A percentile compares a stretch with the other conserved stretches of the same genome.
Conservation (phyloP, 2,888 invertebrate species). For the Conops quadrifasciatus region DNA sequence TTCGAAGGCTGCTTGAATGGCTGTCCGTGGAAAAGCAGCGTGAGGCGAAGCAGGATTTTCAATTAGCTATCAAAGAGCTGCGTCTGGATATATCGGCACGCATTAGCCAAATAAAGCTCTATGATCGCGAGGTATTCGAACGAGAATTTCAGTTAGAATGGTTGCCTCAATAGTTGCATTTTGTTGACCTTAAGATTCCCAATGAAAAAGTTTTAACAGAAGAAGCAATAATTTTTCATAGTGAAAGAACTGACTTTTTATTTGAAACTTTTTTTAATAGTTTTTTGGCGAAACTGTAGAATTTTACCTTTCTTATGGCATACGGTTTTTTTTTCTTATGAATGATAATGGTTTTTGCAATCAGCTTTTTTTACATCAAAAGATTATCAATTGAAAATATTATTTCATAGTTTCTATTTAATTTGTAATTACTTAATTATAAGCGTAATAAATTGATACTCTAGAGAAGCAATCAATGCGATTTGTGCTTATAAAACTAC, state of each 20-base stretch:
- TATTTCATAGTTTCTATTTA: neutral
- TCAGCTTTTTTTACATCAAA: neutral
- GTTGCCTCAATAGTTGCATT: conserved; percentile 41
- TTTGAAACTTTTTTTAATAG: too few relatives aligned
- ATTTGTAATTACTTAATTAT: neutral
- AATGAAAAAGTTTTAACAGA: too few relatives aligned
- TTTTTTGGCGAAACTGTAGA: too few relatives aligned
- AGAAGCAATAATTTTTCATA: too few relatives aligned
- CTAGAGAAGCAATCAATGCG: neutral
- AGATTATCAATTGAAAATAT: neutral
- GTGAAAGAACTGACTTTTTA: too few relatives aligned
- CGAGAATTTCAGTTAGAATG: conserved; percentile 56
- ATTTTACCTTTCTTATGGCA: too few relatives aligned
- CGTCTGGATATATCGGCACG: conserved; percentile 59
- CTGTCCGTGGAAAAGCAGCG: conserved; percentile 58
- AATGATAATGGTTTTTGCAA: too few relatives aligned
- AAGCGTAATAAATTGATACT: neutral
- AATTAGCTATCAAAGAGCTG: conserved; percentile 56
- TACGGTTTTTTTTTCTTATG: too few relatives aligned
- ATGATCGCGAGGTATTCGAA: conserved; percentile 56
- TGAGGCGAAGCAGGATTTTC: conserved; percentile 56
- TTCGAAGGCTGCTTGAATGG: conserved; percentile 55
- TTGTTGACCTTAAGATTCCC: neutral
- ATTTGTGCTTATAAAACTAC: neutral
- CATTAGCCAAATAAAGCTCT: conserved; percentile 55